Percentiles rank a stretch among this genome's conserved stretches.
Conservation (phyloP, 2,113 vertebrate genomes). For the Neotoma lepida region DNA sequence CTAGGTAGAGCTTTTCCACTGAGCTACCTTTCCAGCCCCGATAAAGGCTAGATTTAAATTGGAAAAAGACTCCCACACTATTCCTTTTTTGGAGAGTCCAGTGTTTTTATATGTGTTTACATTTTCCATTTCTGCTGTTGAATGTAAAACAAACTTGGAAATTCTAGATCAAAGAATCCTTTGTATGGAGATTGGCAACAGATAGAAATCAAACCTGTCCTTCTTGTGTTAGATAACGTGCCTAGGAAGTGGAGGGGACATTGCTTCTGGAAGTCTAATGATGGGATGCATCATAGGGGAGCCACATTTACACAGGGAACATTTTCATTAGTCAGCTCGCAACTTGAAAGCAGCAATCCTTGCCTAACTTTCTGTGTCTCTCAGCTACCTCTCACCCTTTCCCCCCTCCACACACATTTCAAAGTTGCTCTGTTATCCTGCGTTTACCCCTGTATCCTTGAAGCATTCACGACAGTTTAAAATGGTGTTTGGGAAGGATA, state of each 20-base stretch:
- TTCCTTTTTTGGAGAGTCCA: neutral
- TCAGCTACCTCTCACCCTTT: neutral
- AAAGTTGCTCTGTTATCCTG: neutral
- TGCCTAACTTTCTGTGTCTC: neutral
- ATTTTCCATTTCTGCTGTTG: constrained; percentile 18
- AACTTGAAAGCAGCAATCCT: constrained; percentile 34
- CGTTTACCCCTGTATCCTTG: constrained; percentile 48
- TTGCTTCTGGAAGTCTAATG: constrained; percentile 17
- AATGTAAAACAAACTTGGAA: constrained; percentile 7
- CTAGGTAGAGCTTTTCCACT: neutral
- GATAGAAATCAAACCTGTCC: neutral
- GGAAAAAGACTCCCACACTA: neutral
- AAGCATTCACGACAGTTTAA: constrained; percentile 5
- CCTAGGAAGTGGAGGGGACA: neutral
- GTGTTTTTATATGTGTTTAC: constrained; percentile 41
- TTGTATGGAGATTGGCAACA: neutral
- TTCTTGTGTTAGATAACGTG: neutral
- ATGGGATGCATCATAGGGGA: constrained; percentile 26
- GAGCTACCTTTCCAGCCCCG: neutral
- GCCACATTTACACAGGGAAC: neutral
- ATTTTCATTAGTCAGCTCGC: constrained; percentile 16
- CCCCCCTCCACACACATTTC: neutral
- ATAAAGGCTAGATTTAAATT: constrained; percentile 39
- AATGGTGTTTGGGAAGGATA: constrained; percentile 37
- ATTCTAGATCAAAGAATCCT: constrained; percentile 14